Evolutionary conservation across 2,797 vertebrate species (phyloP).

Genomic region (Petrocephalus sullivani): DNA sequence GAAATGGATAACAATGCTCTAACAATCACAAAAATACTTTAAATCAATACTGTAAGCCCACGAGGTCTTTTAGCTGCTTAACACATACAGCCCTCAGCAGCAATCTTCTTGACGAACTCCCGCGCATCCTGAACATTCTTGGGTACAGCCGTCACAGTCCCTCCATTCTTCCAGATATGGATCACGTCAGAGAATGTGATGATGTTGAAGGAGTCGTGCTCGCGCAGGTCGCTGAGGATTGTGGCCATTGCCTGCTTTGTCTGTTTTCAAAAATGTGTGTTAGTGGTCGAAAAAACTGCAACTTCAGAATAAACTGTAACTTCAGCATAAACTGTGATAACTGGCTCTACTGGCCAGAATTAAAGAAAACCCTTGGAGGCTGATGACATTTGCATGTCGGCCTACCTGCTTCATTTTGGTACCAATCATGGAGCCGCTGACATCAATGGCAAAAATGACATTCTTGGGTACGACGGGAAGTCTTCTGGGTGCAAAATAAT

Average conservation of each 20-base stretch:
- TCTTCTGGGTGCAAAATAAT: slow-evolving; percentile 74
- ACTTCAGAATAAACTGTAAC: not conserved
- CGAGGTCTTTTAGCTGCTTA: not conserved
- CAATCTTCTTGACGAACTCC: slow-evolving; percentile 67
- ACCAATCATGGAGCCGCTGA: slow-evolving; percentile 80
- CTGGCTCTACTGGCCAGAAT: not conserved
- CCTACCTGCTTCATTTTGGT: slow-evolving; percentile 81
- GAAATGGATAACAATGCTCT: not conserved
- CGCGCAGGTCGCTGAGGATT: slow-evolving; percentile 71
- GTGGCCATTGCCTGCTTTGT: slow-evolving; percentile 76
- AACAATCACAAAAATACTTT: not conserved
- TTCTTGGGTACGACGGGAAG: slow-evolving; percentile 74
- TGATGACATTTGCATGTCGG: slow-evolving; percentile 16
- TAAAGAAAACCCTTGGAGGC: not conserved
- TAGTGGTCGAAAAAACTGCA: not conserved
- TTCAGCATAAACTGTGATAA: not conserved
- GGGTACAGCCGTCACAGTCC: slow-evolving; percentile 64
- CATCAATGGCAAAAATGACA: slow-evolving; percentile 75
- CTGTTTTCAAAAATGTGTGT: slow-evolving; percentile 41
- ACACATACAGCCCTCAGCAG: slow-evolving; percentile 74
- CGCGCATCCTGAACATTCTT: slow-evolving; percentile 71
- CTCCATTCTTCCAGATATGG: slow-evolving; percentile 67
- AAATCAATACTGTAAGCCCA: not conserved
- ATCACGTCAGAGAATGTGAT: slow-evolving; percentile 78
- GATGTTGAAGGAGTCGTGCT: slow-evolving; percentile 78